A percentile compares a stretch with the other conserved stretches of the same genome.
Evolutionary conservation across 2,113 vertebrate genomes (phyloP).

Genomic region (Mirounga angustirostris): DNA sequence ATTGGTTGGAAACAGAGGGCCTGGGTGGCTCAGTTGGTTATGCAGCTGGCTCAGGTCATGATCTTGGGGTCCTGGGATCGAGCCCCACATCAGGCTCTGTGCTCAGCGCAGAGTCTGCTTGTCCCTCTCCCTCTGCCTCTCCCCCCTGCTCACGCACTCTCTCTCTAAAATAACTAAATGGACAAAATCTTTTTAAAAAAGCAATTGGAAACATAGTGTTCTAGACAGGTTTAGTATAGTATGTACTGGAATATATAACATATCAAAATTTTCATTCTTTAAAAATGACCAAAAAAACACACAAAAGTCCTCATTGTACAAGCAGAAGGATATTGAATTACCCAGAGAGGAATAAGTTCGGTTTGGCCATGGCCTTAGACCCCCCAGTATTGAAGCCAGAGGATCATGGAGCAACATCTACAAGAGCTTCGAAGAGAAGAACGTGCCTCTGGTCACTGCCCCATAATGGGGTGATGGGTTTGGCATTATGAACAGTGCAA

Average conservation of each 20-base stretch:
- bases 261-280: not conserved
- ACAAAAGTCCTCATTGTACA: not conserved
- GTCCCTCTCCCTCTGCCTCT: not conserved
- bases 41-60: not conserved
- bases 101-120: not conserved
- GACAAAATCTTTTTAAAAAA: not conserved
- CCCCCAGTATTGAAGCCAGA: not conserved
- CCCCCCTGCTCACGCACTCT: not conserved
- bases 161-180: not conserved
- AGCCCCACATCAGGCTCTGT: not conserved
- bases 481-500: not conserved
- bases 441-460: fast-evolving
- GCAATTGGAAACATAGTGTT: not conserved
- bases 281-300: not conserved
- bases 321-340: not conserved
- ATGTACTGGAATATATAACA: not conserved
- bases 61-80: not conserved
- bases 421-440: not conserved
- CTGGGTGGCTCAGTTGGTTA: not conserved
- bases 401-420: not conserved
- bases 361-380: not conserved
- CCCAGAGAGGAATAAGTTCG: not conserved
- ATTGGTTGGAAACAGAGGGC: not conserved
- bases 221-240: not conserved
- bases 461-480: fast-evolving